A percentile compares a stretch with the other conserved stretches of the same genome.
phyloP scores from a whole-genome alignment of 2,113 vertebrate species.

The Sorex fumeus region DNA sequence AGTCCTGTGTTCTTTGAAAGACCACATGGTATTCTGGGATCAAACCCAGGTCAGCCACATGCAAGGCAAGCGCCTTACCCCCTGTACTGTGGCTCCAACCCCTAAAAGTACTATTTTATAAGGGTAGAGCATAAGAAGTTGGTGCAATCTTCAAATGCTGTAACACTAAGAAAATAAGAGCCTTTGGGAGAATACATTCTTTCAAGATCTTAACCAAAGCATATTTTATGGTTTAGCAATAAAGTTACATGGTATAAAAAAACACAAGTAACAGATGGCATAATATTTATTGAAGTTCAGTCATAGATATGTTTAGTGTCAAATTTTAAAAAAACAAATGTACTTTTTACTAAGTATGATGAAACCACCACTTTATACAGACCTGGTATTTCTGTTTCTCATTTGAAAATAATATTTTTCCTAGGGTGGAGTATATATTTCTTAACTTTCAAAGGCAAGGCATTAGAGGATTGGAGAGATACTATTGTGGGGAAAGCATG shows the following conservation, averaged over 20 bases:
- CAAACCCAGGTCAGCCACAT: too few relatives aligned
- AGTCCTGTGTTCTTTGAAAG: too few relatives aligned
- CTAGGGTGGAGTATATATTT: too few relatives aligned
- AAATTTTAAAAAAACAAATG: background rate
- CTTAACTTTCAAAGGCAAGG: too few relatives aligned
- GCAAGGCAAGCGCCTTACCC: too few relatives aligned
- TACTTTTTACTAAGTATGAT: background rate
- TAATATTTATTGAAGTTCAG: constrained; percentile 43
- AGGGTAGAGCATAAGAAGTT: background rate
- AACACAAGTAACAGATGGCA: constrained; percentile 7
- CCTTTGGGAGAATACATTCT: constrained; percentile 51
- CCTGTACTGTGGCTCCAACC: too few relatives aligned
- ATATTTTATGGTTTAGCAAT: constrained; percentile 76
- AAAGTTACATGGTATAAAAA: constrained; percentile 66
- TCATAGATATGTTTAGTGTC: background rate
- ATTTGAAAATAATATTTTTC: too few relatives aligned
- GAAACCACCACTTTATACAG: constrained; percentile 29
- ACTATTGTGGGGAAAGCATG: too few relatives aligned
- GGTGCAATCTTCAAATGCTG: constrained; percentile 53
- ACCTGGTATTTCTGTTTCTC: background rate
- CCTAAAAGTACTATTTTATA: background rate
- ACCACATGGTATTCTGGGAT: too few relatives aligned
- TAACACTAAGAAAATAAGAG: constrained; percentile 60
- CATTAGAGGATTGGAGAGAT: too few relatives aligned
- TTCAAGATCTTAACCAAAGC: constrained; percentile 43